Evolutionary conservation across 2,113 vertebrate genomes (phyloP), one percentile per base, ranked within the genome.

Genomic region (Choloepus hoffmanni): DNA sequence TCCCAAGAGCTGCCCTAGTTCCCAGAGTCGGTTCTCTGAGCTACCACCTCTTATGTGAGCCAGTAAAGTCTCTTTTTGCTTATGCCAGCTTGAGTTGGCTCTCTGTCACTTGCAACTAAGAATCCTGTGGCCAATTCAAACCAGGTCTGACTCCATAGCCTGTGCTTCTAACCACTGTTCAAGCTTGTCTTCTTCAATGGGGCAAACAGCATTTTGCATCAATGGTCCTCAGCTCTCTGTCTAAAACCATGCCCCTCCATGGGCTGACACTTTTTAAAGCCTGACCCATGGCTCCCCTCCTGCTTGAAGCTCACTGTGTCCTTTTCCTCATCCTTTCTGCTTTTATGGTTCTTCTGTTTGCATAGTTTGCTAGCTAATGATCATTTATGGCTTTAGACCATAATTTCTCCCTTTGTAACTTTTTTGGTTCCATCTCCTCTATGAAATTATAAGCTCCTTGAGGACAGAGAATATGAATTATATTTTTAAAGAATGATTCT

Each of bases 401-500:
- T 68, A 21, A 73, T 68, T 84, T 82, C 43, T 83, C 30, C 26
- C n/a, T 85, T 73, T 50, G 24, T 50, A 85, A 76, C 28, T 82
- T 73, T 84, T 60, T 72, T 33, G 36, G 14, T 84, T 88, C 67
- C 73, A 7, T 85, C 12, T 85, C 43, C 73, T 90, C 45, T 21
- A 30, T 65, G 81, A 79, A 94, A 79, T 76, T 65, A 74, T 68
- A 82, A 83, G 24, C 23, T 89, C 62, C 48, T 79, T 8, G 67
- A 83, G 58, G 87, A 78, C 4, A 58, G 67, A 79, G 30, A 86
- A 83, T 24, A 45, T 62, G 85, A 62, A 21, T 40, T 87, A 68
- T 13, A 72, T 53, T 92, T 96, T 65, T 58, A 40, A 88, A 88
- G 58, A 60, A 16, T 85, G 26, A 90, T 45, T 50, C 63, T 76